A percentile compares a stretch with the other conserved stretches of the same genome.
These are phyloP conservation scores for Myioborus melanocephalus DNA, from an alignment of 2,797 vertebrate species.

Conservation along the genomic window DNA sequence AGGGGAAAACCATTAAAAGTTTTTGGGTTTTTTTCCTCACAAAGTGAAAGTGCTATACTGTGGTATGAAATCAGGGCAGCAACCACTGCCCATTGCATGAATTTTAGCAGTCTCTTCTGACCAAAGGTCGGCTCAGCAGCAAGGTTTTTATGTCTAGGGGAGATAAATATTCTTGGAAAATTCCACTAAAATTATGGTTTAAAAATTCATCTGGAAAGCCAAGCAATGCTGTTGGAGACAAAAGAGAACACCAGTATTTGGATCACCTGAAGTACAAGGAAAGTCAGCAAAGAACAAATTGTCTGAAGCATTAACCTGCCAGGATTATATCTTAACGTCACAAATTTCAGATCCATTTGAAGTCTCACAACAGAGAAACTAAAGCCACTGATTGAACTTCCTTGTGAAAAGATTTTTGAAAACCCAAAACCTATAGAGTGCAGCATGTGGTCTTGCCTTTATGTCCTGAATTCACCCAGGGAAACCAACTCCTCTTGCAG, in stretches of 20 bases:
- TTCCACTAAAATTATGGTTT: background rate
- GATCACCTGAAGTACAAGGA: background rate
- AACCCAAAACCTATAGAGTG: background rate
- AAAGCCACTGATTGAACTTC: constrained; percentile 15
- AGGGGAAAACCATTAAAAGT: background rate
- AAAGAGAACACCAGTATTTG: constrained; percentile 30
- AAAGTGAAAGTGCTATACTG: background rate
- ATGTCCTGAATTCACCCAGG: constrained; percentile 33
- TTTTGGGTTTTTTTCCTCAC: background rate
- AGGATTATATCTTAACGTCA: constrained; percentile 26
- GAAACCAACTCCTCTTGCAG: background rate
- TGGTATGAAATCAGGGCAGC: background rate
- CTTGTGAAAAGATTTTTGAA: constrained; percentile 25
- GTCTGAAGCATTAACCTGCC: constrained; percentile 38
- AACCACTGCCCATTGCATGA: background rate
- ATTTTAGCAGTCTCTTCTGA: background rate
- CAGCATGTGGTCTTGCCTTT: constrained; percentile 25
- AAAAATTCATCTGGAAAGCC: background rate
- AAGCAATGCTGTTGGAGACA: background rate
- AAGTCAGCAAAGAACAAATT: constrained; percentile 32
- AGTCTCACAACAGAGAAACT: constrained; percentile 52
- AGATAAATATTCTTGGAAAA: background rate
- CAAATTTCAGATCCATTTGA: constrained; percentile 54
- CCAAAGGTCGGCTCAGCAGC: accelerated
- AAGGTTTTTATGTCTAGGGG: background rate